These are phyloP conservation scores for human (Homo sapiens) DNA, from an alignment of 2,113 vertebrate genomes.

Conservation along the genomic window DNA sequence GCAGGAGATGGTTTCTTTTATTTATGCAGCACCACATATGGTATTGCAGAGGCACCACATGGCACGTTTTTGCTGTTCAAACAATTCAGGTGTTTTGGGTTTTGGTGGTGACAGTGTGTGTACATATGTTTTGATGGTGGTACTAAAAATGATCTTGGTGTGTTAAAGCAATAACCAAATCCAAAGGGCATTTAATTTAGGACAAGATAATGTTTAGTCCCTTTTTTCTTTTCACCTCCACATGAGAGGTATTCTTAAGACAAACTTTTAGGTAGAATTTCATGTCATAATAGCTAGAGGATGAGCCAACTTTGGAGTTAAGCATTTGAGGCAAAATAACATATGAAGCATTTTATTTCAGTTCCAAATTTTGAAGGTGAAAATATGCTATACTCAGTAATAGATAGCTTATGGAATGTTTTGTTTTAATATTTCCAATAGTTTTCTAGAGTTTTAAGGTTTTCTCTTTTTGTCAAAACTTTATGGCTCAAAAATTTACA, in stretches of 20 bases:
- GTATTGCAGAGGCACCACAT: neutral
- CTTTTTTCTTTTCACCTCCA: neutral
- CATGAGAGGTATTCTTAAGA: neutral
- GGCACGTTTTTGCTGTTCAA: neutral
- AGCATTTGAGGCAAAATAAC: neutral
- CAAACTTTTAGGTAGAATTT: neutral
- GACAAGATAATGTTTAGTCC: neutral
- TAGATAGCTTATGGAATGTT: neutral
- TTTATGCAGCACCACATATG: too few relatives aligned
- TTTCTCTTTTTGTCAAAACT: neutral
- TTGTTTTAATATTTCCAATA: conserved; percentile 31
- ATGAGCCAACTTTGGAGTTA: neutral
- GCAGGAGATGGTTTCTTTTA: neutral
- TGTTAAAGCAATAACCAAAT: neutral
- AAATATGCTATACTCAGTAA: neutral
- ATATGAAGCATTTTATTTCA: conserved; percentile 16
- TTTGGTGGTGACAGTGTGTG: too few relatives aligned
- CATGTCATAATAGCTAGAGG: neutral
- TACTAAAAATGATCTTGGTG: neutral
- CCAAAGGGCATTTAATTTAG: neutral
- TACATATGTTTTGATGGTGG: neutral
- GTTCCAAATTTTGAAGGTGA: neutral
- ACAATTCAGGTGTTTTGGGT: neutral
- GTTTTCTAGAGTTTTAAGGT: neutral
- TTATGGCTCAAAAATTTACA: neutral